Evolutionary conservation across 2,797 vertebrate species (phyloP), one percentile per base, ranked within the genome.

Genomic region (Helarctos malayanus): DNA sequence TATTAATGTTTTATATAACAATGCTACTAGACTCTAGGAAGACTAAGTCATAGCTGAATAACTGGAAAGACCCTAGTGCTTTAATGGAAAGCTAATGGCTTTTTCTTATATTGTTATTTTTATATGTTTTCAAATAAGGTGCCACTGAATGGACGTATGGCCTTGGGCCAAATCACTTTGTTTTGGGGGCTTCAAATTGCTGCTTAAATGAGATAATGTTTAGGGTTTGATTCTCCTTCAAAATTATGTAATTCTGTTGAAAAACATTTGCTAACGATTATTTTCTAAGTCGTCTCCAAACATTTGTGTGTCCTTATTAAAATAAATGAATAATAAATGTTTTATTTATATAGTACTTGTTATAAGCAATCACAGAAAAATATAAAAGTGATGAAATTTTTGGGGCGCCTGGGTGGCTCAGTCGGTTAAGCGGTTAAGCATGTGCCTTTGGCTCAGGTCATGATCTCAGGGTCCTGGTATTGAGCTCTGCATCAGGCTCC

Each of bases 311-410:
- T 91, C 32, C 25, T 96, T 89, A 71, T 68, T 75, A 52, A 80
- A 97, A 68, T 94, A 76, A 96, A 68, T 93, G 52, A 92, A 18
- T 69, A 23, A 52, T 63, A 52, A 56, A 41, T 71, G 3, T 93
- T 94, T 93, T 95, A 69, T 79, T 94, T 88, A 29, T 86, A 1
- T 19, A 41, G 41, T 92, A 63, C 14, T 27, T 25, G 86, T 97
- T 81, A 81, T 5, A 89, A 92, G 68, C 45, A 90, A 93, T 29
- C 71, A 78, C 27, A 96, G 52, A 87, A 87, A 93, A 91, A 27
- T 68, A 16, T 80, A 82, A 61, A 85, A 47, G 49, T 41, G 9
- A 27, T 93, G 47, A 89, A n/a, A 61, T 61, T 61, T 61, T 2
- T 2, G 59, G 59, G 59, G 6, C 18, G 18, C 18, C 18, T 56